phyloP scores from a whole-genome alignment of 2,797 vertebrate species.

The Iguana delicatissima region DNA sequence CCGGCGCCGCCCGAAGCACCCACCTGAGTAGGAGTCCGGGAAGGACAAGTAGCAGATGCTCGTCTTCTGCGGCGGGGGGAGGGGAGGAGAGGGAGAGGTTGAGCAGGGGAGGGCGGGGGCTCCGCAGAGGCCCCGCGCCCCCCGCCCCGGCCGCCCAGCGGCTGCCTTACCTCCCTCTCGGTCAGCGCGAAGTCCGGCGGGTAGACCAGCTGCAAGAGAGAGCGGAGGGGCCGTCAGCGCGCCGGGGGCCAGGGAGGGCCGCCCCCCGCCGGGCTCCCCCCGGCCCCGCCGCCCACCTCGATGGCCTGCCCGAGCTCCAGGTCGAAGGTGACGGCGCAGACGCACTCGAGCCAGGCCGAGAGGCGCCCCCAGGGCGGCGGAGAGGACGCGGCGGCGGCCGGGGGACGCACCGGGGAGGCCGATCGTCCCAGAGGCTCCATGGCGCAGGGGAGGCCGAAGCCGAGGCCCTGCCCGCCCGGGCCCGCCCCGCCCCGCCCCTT shows the following conservation, averaged over 20 bases:
- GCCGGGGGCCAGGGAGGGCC: background rate
- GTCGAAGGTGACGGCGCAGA: slow-evolving; percentile 95
- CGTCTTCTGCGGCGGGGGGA: slow-evolving; percentile 87
- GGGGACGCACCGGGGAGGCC: slow-evolving; percentile 78
- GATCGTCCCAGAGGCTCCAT: background rate
- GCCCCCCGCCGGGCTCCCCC: background rate
- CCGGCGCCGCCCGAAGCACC: background rate
- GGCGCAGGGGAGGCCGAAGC: no score
- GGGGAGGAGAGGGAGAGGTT: background rate
- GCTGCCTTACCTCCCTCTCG: slow-evolving; percentile 90
- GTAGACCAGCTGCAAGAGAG: slow-evolving; percentile 84
- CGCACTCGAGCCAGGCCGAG: slow-evolving; percentile 91
- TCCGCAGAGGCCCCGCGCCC: slow-evolving; percentile 87
- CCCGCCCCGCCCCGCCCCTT: background rate
- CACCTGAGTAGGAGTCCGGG: slow-evolving; percentile 96
- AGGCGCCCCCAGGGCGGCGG: slow-evolving; percentile 86
- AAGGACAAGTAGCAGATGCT: slow-evolving; percentile 96
- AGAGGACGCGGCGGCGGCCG: slow-evolving; percentile 60
- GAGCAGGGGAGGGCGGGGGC: no score
- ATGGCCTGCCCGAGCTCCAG: slow-evolving; percentile 95
- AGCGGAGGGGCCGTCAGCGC: no score
- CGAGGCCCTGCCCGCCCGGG: no score
- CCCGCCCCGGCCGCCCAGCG: rapidly evolving
- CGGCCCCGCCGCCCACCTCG: slow-evolving; percentile 81
- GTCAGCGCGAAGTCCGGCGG: slow-evolving; percentile 89